phyloP scores from a whole-genome alignment of 2,888 invertebrate species.

The Lithophane semibrunnea region DNA sequence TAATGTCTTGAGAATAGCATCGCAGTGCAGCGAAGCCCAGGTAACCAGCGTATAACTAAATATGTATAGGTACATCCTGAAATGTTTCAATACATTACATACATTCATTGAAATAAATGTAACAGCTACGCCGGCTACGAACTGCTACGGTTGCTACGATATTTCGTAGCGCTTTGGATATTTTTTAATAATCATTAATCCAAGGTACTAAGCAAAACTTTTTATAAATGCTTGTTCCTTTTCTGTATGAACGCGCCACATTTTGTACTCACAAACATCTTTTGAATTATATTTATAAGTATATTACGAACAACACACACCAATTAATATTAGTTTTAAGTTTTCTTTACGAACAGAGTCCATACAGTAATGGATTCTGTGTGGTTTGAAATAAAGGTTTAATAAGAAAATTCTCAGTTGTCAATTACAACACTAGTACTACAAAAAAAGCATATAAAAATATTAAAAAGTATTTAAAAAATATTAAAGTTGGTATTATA shows the following conservation, averaged over 20 bases:
- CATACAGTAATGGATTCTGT: no score
- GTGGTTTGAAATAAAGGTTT: neutral
- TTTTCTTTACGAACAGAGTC: neutral
- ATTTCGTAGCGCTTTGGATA: slow-evolving; percentile 16
- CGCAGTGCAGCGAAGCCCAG: no score
- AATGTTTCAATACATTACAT: neutral
- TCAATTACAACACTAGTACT: no score
- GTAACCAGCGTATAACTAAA: neutral
- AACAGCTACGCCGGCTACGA: slow-evolving; percentile 1
- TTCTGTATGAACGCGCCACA: neutral
- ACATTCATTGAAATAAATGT: neutral
- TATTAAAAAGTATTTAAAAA: no score
- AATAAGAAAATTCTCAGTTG: neutral
- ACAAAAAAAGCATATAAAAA: no score
- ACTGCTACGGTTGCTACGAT: slow-evolving; percentile 15
- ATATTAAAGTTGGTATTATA: neutral
- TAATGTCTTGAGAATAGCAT: neutral
- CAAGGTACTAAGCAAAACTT: neutral
- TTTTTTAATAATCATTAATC: neutral
- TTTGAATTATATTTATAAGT: neutral
- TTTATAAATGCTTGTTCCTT: neutral
- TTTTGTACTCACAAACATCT: neutral
- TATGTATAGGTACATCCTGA: neutral
- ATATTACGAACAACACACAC: neutral
- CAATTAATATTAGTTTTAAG: no score